These are phyloP conservation scores for Pheucticus melanocephalus DNA, from an alignment of 2,113 vertebrate genomes.

Conservation along the genomic window DNA sequence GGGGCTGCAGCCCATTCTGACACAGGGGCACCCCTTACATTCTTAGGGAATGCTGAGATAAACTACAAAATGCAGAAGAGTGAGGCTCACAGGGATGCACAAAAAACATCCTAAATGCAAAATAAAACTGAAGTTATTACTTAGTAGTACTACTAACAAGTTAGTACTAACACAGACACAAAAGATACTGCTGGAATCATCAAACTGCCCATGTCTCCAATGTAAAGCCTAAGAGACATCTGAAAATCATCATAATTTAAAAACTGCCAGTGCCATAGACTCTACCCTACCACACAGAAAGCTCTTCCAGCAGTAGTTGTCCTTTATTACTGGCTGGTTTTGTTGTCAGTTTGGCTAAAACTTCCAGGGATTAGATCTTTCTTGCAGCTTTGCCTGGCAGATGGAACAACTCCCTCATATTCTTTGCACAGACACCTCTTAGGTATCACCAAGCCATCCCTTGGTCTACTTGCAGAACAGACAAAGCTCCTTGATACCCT, in stretches of 20 bases:
- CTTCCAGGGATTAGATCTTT: background rate
- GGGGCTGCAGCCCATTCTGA: background rate
- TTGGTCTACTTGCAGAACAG: background rate
- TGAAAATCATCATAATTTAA: background rate
- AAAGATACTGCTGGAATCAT: background rate
- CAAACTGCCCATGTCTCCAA: background rate
- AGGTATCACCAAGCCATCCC: background rate
- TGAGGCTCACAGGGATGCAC: background rate
- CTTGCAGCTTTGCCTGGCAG: background rate
- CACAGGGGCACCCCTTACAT: fast-evolving
- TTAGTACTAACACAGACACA: background rate
- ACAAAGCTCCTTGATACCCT: background rate
- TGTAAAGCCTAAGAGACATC: background rate
- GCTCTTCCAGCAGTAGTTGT: background rate
- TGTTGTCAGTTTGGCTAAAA: background rate
- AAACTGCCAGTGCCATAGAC: background rate
- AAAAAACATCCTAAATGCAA: background rate
- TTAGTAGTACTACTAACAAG: no score
- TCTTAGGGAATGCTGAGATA: background rate
- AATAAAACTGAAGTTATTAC: background rate
- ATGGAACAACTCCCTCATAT: background rate
- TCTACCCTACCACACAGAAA: background rate
- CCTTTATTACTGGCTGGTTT: background rate
- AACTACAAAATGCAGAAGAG: background rate
- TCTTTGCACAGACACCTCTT: background rate